Percentiles rank a stretch among this genome's conserved stretches.
Conservation (phyloP, 1,140 invertebrate species). For the Octopus bimaculoides region DNA sequence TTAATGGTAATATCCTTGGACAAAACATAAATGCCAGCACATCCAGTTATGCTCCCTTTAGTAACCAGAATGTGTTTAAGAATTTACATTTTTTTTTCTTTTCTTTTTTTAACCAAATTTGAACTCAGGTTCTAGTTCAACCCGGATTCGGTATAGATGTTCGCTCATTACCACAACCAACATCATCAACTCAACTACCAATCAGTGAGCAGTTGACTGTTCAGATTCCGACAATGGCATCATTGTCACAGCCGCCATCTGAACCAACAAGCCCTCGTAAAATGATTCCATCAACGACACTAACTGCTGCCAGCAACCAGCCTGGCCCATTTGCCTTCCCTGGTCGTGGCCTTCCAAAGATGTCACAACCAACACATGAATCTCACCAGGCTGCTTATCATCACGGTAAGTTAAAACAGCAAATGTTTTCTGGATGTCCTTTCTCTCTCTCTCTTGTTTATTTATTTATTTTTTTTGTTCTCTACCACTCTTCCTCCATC, state of each 20-base stretch:
- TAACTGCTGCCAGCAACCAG: background rate
- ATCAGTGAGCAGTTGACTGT: constrained; percentile 37
- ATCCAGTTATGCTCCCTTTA: background rate
- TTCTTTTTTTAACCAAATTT: background rate
- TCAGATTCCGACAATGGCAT: constrained; percentile 31
- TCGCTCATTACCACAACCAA: constrained; percentile 14
- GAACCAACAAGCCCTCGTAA: constrained; percentile 44
- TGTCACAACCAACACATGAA: background rate
- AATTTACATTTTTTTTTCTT: background rate
- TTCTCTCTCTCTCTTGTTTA: too few species aligned
- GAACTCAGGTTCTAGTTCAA: constrained; percentile 65
- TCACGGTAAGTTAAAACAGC: background rate
- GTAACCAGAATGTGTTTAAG: background rate
- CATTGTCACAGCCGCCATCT: constrained; percentile 30
- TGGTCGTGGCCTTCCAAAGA: background rate
- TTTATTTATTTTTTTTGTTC: too few species aligned
- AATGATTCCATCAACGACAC: constrained; percentile 5
- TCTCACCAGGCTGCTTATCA: background rate
- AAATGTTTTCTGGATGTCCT: too few species aligned
- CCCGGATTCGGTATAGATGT: constrained; percentile 44
- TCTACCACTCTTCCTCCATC: too few species aligned
- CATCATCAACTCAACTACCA: constrained; percentile 8
- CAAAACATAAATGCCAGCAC: too few species aligned
- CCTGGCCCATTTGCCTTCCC: constrained; percentile 1
- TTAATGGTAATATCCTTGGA: too few species aligned